Evolutionary conservation across 2,888 invertebrate genomes (phyloP).

Genomic region (Orthosia gothica): DNA sequence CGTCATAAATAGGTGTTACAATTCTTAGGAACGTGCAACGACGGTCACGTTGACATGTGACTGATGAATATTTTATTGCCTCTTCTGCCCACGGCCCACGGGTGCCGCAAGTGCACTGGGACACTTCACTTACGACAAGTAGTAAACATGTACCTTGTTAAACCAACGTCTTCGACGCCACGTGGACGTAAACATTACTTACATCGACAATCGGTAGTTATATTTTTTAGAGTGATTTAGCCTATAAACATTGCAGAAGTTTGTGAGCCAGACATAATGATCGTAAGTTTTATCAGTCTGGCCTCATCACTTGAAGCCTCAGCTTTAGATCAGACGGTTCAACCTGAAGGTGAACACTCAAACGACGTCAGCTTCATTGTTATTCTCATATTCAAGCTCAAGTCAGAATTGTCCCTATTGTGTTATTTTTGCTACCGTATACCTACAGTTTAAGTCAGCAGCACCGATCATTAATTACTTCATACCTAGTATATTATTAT

Average conservation of each 20-base stretch:
- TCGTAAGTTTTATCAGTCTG: conserved; percentile 24
- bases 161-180: conserved; percentile 48
- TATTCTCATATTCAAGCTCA: conserved; percentile 13
- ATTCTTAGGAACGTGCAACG: conserved; percentile 69
- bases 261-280: conserved; percentile 61
- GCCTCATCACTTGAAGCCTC: conserved; percentile 1
- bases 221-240: conserved; percentile 43
- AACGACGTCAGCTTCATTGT: conserved; percentile 9
- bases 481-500: conserved; percentile 9
- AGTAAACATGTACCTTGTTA: conserved; percentile 57
- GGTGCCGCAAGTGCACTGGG: conserved; percentile 68
- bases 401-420: conserved; percentile 18
- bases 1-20: conserved; percentile 68
- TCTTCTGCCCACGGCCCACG: conserved; percentile 83
- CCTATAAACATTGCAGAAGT: conserved; percentile 48
- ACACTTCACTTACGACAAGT: conserved; percentile 54
- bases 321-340: conserved; percentile 1
- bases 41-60: conserved; percentile 84
- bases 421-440: background rate
- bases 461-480: conserved; percentile 7
- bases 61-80: conserved; percentile 89
- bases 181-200: conserved; percentile 40
- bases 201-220: conserved; percentile 36
- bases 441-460: background rate
- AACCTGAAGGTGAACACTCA: conserved; percentile 23